A percentile compares a stretch with the other conserved stretches of the same genome.
Evolutionary conservation across 2,888 invertebrate genomes (phyloP).

Genomic region (Dugesia japonica): DNA sequence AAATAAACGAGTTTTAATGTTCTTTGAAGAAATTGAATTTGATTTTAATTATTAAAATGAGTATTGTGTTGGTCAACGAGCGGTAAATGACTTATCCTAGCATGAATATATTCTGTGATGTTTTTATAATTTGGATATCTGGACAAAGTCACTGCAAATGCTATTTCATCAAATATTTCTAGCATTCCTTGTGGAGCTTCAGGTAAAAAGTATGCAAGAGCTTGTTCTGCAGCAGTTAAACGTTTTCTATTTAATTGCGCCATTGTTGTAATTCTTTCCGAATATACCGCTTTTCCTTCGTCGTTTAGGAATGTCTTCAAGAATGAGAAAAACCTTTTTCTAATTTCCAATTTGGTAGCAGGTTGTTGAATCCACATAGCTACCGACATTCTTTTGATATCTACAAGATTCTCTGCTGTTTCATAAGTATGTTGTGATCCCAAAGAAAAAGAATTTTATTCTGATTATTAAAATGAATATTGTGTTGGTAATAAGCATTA

Average conservation of each 20-base stretch:
- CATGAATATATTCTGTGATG: slow-evolving; percentile 79
- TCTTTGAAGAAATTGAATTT: too few species aligned
- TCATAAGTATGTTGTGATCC: slow-evolving; percentile 57
- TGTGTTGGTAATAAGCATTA: too few species aligned
- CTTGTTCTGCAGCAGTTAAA: slow-evolving; percentile 59
- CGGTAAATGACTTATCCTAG: slow-evolving; percentile 80
- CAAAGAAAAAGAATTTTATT: not conserved
- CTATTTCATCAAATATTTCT: slow-evolving; percentile 72
- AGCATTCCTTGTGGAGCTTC: slow-evolving; percentile 92
- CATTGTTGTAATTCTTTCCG: slow-evolving; percentile 80
- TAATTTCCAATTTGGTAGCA: slow-evolving; percentile 83
- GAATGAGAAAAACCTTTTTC: slow-evolving; percentile 76
- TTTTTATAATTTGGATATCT: slow-evolving; percentile 88
- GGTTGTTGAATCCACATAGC: slow-evolving; percentile 91
- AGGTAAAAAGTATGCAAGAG: slow-evolving; percentile 83
- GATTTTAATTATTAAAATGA: too few species aligned
- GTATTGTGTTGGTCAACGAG: slow-evolving; percentile 87
- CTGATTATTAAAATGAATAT: too few species aligned
- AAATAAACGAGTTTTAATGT: too few species aligned
- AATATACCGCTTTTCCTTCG: slow-evolving; percentile 70
- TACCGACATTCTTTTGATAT: slow-evolving; percentile 80
- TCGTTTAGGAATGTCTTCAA: slow-evolving; percentile 71
- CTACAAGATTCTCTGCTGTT: slow-evolving; percentile 90
- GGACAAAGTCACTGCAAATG: slow-evolving; percentile 62
- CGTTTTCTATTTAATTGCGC: slow-evolving; percentile 55